Percentiles rank a stretch among this genome's conserved stretches.
These are phyloP conservation scores for Heterodera schachtii DNA, from an alignment of 1,140 invertebrate genomes.

Conservation along the genomic window DNA sequence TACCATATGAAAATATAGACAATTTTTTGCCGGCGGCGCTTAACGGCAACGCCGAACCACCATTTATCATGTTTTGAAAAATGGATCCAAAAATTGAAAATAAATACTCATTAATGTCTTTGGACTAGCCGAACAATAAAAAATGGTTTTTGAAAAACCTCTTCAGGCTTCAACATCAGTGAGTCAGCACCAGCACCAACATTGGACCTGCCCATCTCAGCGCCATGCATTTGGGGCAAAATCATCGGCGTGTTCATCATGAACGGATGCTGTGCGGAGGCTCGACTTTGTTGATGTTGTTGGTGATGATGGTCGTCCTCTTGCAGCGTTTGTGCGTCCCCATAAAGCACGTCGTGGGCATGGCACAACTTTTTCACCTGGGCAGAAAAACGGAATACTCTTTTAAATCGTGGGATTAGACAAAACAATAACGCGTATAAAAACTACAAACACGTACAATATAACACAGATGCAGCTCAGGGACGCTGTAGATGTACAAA, in stretches of 20 bases:
- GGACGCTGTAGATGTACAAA: conserved; percentile 54
- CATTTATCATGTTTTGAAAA: no score
- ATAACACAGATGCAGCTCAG: conserved; percentile 53
- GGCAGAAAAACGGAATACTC: not conserved
- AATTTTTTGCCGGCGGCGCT: no score
- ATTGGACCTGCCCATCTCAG: conserved; percentile 17
- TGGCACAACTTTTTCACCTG: conserved; percentile 48
- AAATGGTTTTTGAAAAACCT: not conserved
- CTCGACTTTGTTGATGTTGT: not conserved
- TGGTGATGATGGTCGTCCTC: conserved; percentile 44
- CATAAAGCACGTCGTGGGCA: conserved; percentile 38
- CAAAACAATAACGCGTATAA: no score
- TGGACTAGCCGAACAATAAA: no score
- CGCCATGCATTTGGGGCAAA: conserved; percentile 25
- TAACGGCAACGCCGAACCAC: no score
- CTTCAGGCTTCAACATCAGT: conserved; percentile 37
- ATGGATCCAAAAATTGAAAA: no score
- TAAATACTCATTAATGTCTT: no score
- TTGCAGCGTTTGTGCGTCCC: conserved; percentile 31
- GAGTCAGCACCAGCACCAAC: not conserved
- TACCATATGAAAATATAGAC: not conserved
- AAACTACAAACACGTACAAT: conserved; percentile 18
- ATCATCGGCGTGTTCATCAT: conserved; percentile 34
- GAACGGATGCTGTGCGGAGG: conserved; percentile 8
- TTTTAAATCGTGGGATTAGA: no score